These are phyloP conservation scores for Caenorhabditis imperialis DNA, from an alignment of 2,888 invertebrate species.

Conservation along the genomic window DNA sequence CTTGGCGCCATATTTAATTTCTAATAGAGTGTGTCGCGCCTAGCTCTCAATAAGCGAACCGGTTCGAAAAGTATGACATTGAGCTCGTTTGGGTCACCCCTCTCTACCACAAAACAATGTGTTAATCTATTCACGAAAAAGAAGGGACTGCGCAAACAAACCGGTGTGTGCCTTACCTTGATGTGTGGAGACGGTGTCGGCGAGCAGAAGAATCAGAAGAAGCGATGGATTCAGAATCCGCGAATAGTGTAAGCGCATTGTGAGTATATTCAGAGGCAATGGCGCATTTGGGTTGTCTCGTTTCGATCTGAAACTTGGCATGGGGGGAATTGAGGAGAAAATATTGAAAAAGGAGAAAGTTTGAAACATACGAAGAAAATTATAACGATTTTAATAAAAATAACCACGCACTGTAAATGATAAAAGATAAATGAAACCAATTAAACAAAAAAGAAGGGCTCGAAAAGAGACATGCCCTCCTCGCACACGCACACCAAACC, in stretches of 20 bases:
- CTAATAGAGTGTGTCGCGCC: constrained; percentile 23
- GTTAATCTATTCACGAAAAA: constrained; percentile 41
- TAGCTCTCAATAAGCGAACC: constrained; percentile 17
- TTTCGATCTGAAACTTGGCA: constrained; percentile 35
- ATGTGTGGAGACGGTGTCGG: constrained; percentile 15
- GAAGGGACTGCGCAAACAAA: constrained; percentile 20
- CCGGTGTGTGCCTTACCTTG: constrained; percentile 25
- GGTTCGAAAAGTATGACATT: constrained; percentile 13
- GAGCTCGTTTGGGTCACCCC: constrained; percentile 5
- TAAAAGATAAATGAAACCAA: not conserved
- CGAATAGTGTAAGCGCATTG: constrained; percentile 35
- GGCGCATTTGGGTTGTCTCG: constrained; percentile 37
- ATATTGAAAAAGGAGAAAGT: not conserved
- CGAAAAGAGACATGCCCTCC: not conserved
- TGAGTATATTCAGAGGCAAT: constrained; percentile 1
- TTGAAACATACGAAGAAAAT: too few relatives aligned
- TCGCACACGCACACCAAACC: constrained; percentile 31
- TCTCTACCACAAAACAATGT: constrained; percentile 26
- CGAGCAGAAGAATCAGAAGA: constrained; percentile 1
- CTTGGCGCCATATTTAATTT: constrained; percentile 20
- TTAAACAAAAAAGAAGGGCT: not conserved
- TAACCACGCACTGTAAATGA: not conserved
- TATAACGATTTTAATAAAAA: not conserved
- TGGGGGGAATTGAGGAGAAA: not conserved
- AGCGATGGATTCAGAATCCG: constrained; percentile 29